A percentile compares a stretch with the other conserved stretches of the same genome.
Evolutionary conservation across 1,140 invertebrate genomes (phyloP).

Genomic region (Monomorium pharaonis): DNA sequence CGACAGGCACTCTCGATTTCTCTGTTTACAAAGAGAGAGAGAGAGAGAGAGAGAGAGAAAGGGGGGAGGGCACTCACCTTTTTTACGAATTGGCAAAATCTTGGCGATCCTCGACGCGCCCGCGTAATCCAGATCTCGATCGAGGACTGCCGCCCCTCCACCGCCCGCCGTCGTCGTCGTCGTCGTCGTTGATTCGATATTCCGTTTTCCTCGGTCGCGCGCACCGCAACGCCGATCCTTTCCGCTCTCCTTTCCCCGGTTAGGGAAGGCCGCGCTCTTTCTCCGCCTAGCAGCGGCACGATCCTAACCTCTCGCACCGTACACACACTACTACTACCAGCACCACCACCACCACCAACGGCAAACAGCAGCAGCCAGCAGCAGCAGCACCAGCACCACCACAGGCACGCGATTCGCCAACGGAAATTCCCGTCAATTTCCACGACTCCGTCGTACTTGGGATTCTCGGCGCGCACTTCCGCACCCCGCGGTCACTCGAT

Average conservation of each 20-base stretch:
- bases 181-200: conserved; percentile 56
- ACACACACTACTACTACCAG: conserved; percentile 46
- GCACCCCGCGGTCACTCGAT: background rate
- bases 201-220: conserved; percentile 52
- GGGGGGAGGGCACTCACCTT: conserved; percentile 69
- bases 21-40: background rate
- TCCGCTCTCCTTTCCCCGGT: conserved; percentile 24
- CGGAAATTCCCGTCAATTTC: conserved; percentile 6
- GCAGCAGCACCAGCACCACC: conserved; percentile 22
- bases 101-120: conserved; percentile 76
- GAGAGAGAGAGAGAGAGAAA: no score
- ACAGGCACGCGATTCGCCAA: conserved; percentile 32
- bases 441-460: background rate
- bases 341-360: conserved; percentile 34
- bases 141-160: conserved; percentile 18
- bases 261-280: conserved; percentile 32
- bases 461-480: background rate
- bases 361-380: no score
- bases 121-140: conserved; percentile 81
- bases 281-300: conserved; percentile 17
- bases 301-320: conserved; percentile 62
- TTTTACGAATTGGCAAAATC: conserved; percentile 80
- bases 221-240: conserved; percentile 46
- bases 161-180: conserved; percentile 3
- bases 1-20: background rate